These are phyloP conservation scores for Chrosomus eos DNA, from an alignment of 2,797 vertebrate species.

Conservation along the genomic window DNA sequence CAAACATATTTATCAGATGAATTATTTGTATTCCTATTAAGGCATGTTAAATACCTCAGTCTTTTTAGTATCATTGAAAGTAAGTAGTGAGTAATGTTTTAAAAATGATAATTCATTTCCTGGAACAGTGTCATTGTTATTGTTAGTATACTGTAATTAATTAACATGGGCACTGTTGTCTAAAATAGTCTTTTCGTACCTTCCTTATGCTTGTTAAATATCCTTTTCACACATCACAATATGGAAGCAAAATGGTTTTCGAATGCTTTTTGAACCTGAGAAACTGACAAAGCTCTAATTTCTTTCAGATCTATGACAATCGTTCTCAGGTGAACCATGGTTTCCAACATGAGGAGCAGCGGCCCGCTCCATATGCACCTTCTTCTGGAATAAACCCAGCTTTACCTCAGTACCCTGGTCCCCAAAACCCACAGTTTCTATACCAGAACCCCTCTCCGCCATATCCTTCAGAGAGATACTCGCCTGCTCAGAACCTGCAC, in stretches of 20 bases:
- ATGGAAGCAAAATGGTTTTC: background rate
- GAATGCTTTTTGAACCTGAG: background rate
- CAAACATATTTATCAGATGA: background rate
- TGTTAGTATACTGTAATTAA: background rate
- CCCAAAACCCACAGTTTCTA: background rate
- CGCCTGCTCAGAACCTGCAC: background rate
- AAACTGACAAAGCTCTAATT: background rate
- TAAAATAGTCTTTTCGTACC: background rate
- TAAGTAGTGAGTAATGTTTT: background rate
- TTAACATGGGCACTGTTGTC: background rate
- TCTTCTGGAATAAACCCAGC: constrained; percentile 38
- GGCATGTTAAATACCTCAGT: background rate
- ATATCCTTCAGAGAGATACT: constrained; percentile 2
- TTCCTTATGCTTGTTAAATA: background rate
- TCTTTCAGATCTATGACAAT: constrained; percentile 36
- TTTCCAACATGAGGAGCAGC: constrained; percentile 64
- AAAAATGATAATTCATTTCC: background rate
- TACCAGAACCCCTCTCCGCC: background rate
- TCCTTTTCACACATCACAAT: background rate
- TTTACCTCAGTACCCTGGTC: constrained; percentile 18
- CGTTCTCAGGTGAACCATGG: constrained; percentile 66
- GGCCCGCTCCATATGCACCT: constrained; percentile 47
- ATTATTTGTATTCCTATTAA: background rate
- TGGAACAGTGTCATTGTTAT: background rate
- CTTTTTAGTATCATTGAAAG: background rate